Base-by-base conservation (phyloP, 2,888 invertebrate species). In the Selenia dentaria region DNA sequence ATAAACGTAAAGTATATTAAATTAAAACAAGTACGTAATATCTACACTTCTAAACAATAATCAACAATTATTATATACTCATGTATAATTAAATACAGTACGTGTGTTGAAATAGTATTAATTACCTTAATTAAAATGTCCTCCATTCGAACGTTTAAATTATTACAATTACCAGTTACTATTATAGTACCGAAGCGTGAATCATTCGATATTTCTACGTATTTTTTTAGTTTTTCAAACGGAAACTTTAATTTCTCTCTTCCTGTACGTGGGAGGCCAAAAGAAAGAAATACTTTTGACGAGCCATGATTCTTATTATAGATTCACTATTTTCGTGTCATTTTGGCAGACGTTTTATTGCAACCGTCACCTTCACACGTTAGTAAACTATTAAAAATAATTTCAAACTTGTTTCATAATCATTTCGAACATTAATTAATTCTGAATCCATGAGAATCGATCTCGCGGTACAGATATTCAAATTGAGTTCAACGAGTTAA, bases 241-340 rank as follows among this genome's bases (percentile, higher is more conserved):
- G 76, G 74, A 65, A 73, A 67, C 60, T 64, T 65, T 73, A 74
- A 75, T 68, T 74, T 59, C 58, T 49, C 54, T 57, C 64, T 64
- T 77, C 77, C 77, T 64, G 44, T 44, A 38, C 48, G 57, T 40
- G 51, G 61, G 62, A 58, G 56, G 54, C 64, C 56, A 51, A 57
- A 55, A 52, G 47, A 41, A 47, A 47, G 40, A 48, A 40, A n/a
- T 61, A 51, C 41, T 44, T 48, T 49, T 37, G 31, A 46, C 41
- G 51, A 48, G 13, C 39, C 42, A 47, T 47, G 12, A 51, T 46
- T 54, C 42, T 55, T 33, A 33, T 38, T 32, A 47, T 40, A 49
- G 40, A 49, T 31, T 13, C 28, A 38, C 43, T 43, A 41, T 52
- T 46, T 36, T 31, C 22, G 39, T 38, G 11, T 32, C 26, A 36